phyloP scores from a whole-genome alignment of 1,140 invertebrate species.

The Idris sp. region DNA sequence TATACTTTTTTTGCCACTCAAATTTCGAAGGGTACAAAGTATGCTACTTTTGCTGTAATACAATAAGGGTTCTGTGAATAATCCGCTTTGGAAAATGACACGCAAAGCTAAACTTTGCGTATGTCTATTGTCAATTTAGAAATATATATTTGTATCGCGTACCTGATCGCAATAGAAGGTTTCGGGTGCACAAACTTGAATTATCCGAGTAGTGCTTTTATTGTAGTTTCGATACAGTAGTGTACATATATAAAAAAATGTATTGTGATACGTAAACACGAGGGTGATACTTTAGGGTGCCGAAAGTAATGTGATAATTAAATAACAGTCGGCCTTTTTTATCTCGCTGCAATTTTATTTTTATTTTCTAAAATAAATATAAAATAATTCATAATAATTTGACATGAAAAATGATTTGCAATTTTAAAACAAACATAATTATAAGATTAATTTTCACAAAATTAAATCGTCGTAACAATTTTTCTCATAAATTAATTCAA shows the following conservation, averaged over 20 bases:
- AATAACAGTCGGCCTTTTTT: constrained; percentile 22
- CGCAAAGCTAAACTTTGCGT: constrained; percentile 61
- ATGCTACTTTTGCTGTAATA: constrained; percentile 64
- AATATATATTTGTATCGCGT: constrained; percentile 48
- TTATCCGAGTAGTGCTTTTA: constrained; percentile 30
- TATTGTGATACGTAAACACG: constrained; percentile 52
- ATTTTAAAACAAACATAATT: too few species aligned
- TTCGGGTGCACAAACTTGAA: constrained; percentile 16
- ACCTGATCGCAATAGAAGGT: constrained; percentile 38
- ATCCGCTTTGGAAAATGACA: constrained; percentile 61
- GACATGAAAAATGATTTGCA: too few species aligned
- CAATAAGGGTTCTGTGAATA: constrained; percentile 49
- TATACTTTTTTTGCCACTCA: constrained; percentile 38
- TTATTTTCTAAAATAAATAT: too few species aligned
- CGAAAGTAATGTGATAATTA: constrained; percentile 33
- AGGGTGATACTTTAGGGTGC: constrained; percentile 4
- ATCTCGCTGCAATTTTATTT: too few species aligned
- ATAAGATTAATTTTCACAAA: too few species aligned
- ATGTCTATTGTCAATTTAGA: constrained; percentile 39
- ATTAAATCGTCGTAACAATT: too few species aligned
- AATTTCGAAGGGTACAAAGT: constrained; percentile 55
- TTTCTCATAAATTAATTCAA: too few species aligned
- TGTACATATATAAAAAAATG: constrained; percentile 23
- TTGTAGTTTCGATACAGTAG: constrained; percentile 37
- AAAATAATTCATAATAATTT: too few species aligned